Evolutionary conservation across 2,888 invertebrate genomes (phyloP), one percentile per base, ranked within the genome.

Genomic region (Orthosia incerta): DNA sequence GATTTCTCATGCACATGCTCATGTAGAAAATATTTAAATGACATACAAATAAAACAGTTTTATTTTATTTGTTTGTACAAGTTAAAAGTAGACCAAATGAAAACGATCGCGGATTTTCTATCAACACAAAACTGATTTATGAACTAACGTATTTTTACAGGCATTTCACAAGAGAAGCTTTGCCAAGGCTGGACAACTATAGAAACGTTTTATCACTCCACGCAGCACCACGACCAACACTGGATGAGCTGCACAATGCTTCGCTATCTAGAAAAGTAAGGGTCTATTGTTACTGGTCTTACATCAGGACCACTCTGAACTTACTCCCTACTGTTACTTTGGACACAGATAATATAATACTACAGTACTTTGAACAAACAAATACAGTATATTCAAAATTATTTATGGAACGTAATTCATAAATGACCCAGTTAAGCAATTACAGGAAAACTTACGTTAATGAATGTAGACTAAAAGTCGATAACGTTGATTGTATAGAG

Each of bases 171-270:
- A 96, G 98, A 73, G 99, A 99, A 94, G 99, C 98, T 12, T 93
- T 99, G 76, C 99, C 99, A 3, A 97, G 98, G 68, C 94, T 99
- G 93, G 99, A 99, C 93, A 98, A 99, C 95, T 99, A 99, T 94
- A 97, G 99, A 83, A 98, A 99, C 89, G 98, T 98, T 87, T 97
- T 98, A 97, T 98, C 98, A 23, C 97, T 99, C 60, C 98, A 98
- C 92, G 98, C 98, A 4, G 98, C 98, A 15, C 98, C 98, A 86
- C 97, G 99, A 83, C 99, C 99, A 20, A 98, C 99, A 7, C 94
- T 99, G 78, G 99, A 99, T 91, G 99, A 99, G 93, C 97, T 99
- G 23, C 98, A 98, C 94, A 98, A 99, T 93, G 97, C 98, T 72
- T 98, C 98, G 18, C 93, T 98, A 51, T 97, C 97, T 48, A 97